These are phyloP conservation scores for Margaritifera margaritifera DNA, from an alignment of 2,888 invertebrate genomes.

Conservation along the genomic window DNA sequence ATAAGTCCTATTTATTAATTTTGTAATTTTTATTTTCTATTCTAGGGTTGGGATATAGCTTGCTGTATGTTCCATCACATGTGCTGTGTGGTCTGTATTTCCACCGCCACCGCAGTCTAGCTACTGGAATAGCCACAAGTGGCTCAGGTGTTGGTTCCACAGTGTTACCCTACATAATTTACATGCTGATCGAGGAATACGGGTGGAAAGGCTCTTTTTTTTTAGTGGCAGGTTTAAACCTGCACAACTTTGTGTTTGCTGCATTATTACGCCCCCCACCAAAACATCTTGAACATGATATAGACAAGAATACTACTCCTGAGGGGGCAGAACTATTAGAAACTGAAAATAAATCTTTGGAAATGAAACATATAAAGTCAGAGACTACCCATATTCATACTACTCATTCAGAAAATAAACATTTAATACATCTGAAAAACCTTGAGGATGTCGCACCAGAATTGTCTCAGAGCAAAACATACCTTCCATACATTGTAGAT, in stretches of 20 bases:
- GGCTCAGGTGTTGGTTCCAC: constrained; percentile 62
- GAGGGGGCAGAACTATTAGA: background rate
- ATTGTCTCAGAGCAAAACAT: too few species aligned
- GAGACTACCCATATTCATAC: background rate
- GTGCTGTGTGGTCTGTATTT: constrained; percentile 64
- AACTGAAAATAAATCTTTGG: constrained; percentile 1
- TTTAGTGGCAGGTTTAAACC: constrained; percentile 54
- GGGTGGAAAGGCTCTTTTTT: constrained; percentile 64
- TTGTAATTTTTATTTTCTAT: constrained; percentile 8
- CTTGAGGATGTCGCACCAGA: too few species aligned
- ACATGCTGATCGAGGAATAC: constrained; percentile 54
- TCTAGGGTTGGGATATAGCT: constrained; percentile 61
- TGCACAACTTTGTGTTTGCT: constrained; percentile 55
- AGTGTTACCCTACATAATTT: constrained; percentile 55
- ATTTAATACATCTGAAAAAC: too few species aligned
- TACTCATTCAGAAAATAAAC: background rate
- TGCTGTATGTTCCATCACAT: constrained; percentile 63
- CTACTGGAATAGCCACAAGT: constrained; percentile 61
- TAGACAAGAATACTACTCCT: constrained; percentile 7
- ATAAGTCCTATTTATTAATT: too few species aligned
- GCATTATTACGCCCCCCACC: constrained; percentile 53
- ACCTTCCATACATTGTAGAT: too few species aligned
- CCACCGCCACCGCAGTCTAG: constrained; percentile 56
- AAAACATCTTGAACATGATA: constrained; percentile 5
- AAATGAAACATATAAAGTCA: background rate